Evolutionary conservation across 2,797 vertebrate genomes (phyloP).

Genomic region (Falco rusticolus): DNA sequence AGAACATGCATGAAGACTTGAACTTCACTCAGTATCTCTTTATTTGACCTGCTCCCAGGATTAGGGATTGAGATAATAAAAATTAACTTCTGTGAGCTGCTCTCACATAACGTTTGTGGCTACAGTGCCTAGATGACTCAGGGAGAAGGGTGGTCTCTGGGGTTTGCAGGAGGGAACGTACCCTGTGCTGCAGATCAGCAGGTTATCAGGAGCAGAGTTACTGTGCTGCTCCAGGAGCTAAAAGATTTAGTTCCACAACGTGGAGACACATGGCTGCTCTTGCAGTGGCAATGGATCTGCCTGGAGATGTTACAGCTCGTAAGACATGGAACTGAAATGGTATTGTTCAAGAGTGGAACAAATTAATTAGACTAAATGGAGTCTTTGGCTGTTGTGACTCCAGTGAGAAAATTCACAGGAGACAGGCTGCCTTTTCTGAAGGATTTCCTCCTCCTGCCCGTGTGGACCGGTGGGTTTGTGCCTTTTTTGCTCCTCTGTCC

Average conservation of each 20-base stretch:
- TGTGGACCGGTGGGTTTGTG: background rate
- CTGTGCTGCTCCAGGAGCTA: background rate
- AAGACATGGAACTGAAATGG: background rate
- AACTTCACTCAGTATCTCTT: background rate
- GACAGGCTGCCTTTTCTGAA: background rate
- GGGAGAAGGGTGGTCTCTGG: background rate
- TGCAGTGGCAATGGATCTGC: background rate
- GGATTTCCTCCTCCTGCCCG: background rate
- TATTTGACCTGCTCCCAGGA: background rate
- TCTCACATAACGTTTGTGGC: background rate
- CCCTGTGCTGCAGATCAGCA: background rate
- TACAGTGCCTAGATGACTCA: background rate
- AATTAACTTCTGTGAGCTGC: background rate
- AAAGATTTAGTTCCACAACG: background rate
- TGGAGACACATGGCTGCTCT: background rate
- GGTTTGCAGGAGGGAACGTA: background rate
- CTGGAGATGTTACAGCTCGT: background rate
- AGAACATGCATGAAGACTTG: background rate
- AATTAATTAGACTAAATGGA: conserved; percentile 52
- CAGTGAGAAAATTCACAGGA: conserved; percentile 4
- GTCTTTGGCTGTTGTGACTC: background rate
- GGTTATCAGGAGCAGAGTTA: background rate
- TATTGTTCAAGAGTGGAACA: conserved; percentile 47
- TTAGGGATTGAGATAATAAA: background rate
- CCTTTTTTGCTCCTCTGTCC: background rate